Percentiles rank a stretch among this genome's conserved stretches.
Conservation (phyloP, 2,888 invertebrate genomes). For the Phytoseiulus persimilis region DNA sequence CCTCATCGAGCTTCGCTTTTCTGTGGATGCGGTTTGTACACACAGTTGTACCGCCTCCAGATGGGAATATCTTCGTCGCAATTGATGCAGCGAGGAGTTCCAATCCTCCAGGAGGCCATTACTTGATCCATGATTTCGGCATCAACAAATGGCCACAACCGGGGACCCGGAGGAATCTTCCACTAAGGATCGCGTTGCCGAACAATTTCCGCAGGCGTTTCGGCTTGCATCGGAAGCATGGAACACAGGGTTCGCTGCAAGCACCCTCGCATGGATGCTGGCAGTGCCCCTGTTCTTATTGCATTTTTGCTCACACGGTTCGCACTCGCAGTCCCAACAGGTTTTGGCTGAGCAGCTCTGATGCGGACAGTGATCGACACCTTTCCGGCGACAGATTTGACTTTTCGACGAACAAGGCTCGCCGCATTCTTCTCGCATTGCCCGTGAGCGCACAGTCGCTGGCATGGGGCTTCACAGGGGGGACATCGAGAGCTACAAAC, state of each 20-base stretch:
- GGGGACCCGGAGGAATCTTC: no score
- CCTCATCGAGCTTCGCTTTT: background rate
- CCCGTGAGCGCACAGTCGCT: constrained; percentile 48
- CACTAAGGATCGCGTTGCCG: background rate
- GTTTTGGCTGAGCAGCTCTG: constrained; percentile 48
- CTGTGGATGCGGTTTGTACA: background rate
- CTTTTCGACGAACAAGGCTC: constrained; percentile 17
- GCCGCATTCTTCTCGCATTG: background rate
- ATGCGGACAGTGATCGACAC: constrained; percentile 49
- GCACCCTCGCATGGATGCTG: constrained; percentile 61
- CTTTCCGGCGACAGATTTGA: constrained; percentile 49
- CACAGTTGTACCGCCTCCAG: background rate
- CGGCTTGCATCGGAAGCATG: background rate
- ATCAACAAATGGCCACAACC: no score
- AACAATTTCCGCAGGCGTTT: background rate
- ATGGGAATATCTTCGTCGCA: background rate
- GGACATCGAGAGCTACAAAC: constrained; percentile 49
- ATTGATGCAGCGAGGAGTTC: background rate
- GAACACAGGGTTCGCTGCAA: constrained; percentile 61
- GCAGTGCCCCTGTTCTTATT: constrained; percentile 51
- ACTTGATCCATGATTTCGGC: no score
- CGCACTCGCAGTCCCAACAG: constrained; percentile 50
- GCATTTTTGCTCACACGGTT: constrained; percentile 49
- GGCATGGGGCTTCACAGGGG: constrained; percentile 49
- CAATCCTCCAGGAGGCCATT: background rate